These are phyloP conservation scores for Drosophila tripunctata DNA, from an alignment of 2,888 invertebrate species.

Conservation along the genomic window DNA sequence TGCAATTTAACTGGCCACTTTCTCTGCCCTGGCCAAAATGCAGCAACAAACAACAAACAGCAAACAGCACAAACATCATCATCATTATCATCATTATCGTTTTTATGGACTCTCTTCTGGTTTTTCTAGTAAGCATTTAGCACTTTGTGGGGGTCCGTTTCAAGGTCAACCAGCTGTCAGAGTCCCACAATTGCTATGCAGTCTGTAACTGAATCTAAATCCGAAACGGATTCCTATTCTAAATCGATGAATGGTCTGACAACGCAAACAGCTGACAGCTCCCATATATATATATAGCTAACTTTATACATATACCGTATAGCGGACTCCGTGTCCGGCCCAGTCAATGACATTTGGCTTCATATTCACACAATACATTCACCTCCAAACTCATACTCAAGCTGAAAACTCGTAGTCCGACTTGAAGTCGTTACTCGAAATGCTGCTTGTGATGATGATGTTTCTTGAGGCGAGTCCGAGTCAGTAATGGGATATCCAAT, in stretches of 20 bases:
- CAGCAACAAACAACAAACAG: background rate
- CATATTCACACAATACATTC: constrained; percentile 26
- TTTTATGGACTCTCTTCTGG: constrained; percentile 29
- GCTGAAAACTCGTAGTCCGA: background rate
- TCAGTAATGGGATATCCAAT: constrained; percentile 27
- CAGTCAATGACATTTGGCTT: constrained; percentile 28
- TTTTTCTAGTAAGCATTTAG: constrained; percentile 67
- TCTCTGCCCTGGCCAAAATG: constrained; percentile 58
- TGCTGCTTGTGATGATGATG: constrained; percentile 9
- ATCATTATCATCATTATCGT: constrained; percentile 22
- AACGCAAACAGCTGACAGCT: constrained; percentile 10
- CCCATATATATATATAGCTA: constrained; percentile 1
- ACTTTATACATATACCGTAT: background rate
- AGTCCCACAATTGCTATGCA: background rate
- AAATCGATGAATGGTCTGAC: background rate
- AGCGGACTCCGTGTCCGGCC: constrained; percentile 13
- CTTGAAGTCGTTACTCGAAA: constrained; percentile 8
- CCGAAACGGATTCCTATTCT: background rate
- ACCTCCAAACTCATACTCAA: constrained; percentile 7
- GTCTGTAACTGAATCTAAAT: background rate
- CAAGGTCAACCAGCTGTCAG: constrained; percentile 58
- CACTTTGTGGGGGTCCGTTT: constrained; percentile 53
- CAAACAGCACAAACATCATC: constrained; percentile 12
- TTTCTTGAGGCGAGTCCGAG: constrained; percentile 47
- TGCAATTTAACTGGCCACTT: constrained; percentile 48